phyloP scores from a whole-genome alignment of 2,888 invertebrate genomes.

The Drosophila eohydei region DNA sequence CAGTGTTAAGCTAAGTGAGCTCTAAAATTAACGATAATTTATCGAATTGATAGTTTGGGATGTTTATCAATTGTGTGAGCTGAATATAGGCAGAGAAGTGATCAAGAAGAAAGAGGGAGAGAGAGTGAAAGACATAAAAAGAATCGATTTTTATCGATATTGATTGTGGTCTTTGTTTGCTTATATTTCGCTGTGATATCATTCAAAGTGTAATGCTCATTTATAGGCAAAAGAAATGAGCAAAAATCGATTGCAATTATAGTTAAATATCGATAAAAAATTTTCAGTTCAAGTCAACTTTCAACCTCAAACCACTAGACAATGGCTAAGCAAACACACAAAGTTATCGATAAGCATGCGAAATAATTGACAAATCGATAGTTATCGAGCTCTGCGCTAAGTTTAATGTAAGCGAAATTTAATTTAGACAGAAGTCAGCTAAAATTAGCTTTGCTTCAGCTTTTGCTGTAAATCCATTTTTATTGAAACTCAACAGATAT shows the following conservation, averaged over 20 bases:
- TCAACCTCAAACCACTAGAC: too few relatives aligned
- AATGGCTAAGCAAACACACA: too few relatives aligned
- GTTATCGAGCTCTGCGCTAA: background rate
- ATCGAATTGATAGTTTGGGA: background rate
- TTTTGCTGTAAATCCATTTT: background rate
- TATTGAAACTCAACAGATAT: slow-evolving; percentile 3
- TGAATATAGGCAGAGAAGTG: background rate
- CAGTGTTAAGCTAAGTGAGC: background rate
- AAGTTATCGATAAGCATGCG: background rate
- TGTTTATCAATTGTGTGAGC: background rate
- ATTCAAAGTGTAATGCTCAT: too few relatives aligned
- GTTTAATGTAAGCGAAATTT: background rate
- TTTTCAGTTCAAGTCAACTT: too few relatives aligned
- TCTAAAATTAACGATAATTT: background rate
- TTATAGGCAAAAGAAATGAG: too few relatives aligned
- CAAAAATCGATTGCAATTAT: too few relatives aligned
- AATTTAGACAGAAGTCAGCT: background rate
- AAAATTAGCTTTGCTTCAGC: background rate
- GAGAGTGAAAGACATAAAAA: background rate
- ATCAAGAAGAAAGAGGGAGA: background rate
- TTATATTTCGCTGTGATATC: too few relatives aligned
- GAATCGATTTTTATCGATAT: background rate
- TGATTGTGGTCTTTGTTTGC: background rate
- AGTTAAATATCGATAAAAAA: too few relatives aligned
- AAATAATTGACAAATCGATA: background rate